Evolutionary conservation across 1,140 invertebrate species (phyloP).

Genomic region (Cepaea nemoralis): DNA sequence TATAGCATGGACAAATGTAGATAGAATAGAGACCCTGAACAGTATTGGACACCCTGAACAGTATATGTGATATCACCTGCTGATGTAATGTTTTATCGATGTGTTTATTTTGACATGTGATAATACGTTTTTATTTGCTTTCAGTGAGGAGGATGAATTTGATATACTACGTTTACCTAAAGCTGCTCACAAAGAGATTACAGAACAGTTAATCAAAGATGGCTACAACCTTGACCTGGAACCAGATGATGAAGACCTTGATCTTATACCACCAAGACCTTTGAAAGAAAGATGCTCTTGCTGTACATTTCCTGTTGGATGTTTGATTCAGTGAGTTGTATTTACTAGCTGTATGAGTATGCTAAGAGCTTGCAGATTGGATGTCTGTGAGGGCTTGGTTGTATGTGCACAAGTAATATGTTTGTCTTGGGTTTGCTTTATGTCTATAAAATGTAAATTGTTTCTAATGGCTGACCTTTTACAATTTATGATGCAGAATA

Average conservation of each 20-base stretch:
- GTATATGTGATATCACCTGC: too few species aligned
- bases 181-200: conserved; percentile 68
- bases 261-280: conserved; percentile 73
- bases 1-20: too few species aligned
- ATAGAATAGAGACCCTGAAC: too few species aligned
- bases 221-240: conserved; percentile 72
- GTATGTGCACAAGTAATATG: too few species aligned
- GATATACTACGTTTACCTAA: conserved; percentile 62
- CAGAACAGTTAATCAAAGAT: conserved; percentile 71
- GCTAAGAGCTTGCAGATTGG: neutral
- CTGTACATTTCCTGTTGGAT: conserved; percentile 60
- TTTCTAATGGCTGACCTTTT: too few species aligned
- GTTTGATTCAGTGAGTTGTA: conserved; percentile 42
- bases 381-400: neutral
- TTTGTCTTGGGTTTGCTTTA: too few species aligned
- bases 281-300: conserved; percentile 71
- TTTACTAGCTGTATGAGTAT: neutral
- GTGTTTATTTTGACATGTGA: too few species aligned
- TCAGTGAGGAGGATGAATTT: conserved; percentile 71
- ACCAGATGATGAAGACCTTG: conserved; percentile 77
- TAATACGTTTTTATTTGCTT: too few species aligned
- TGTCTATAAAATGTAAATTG: too few species aligned
- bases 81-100: too few species aligned
- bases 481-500: too few species aligned
- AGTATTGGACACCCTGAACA: too few species aligned